These are phyloP conservation scores for Halisarca cf. caerulea DNA, from an alignment of 37 sponge, comb jelly and placozoan species.

Conservation along the genomic window DNA sequence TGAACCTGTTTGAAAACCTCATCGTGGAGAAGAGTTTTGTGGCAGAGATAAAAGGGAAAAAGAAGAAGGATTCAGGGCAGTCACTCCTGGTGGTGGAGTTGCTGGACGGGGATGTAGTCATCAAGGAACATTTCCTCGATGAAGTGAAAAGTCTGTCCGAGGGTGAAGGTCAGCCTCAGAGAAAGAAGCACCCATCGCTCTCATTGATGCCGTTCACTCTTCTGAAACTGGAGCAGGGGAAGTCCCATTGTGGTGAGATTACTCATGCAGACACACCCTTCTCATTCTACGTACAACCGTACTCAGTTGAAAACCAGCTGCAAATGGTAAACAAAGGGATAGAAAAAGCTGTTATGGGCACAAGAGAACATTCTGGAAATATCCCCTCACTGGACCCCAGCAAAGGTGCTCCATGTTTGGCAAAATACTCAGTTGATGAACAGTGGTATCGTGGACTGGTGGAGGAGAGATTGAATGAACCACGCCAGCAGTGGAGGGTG, in stretches of 20 bases:
- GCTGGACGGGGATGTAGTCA: not conserved
- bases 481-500: conserved; percentile 23
- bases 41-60: conserved; percentile 11
- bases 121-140: not conserved
- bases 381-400: not conserved
- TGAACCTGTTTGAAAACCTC: not conserved
- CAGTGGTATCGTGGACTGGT: conserved; percentile 72
- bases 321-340: not conserved
- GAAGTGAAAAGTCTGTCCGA: not conserved
- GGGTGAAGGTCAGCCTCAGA: not conserved
- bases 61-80: not conserved
- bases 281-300: conserved; percentile 72
- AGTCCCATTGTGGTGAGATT: not conserved
- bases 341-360: not conserved
- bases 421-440: conserved; percentile 57
- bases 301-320: not conserved
- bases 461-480: not conserved
- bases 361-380: not conserved
- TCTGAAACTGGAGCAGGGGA: not conserved
- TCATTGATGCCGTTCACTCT: not conserved
- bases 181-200: not conserved
- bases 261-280: conserved; percentile 48
- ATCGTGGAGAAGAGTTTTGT: conserved; percentile 2
- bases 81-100: not conserved
- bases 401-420: conserved; percentile 40